Evolutionary conservation across 2,113 vertebrate genomes (phyloP).

Genomic region (Dendropsophus ebraccatus): DNA sequence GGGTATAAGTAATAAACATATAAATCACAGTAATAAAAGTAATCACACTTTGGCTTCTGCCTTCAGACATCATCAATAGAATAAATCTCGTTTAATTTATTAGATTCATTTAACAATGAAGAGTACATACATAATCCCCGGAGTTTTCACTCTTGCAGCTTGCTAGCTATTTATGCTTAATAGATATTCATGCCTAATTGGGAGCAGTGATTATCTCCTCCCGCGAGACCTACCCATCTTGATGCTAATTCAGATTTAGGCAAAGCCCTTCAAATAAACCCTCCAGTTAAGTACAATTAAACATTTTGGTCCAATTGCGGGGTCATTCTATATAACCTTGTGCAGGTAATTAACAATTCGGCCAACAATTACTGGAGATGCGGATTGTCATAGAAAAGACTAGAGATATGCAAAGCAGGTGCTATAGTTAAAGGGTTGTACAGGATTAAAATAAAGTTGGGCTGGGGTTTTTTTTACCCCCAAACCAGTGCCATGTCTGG

Average conservation of each 20-base stretch:
- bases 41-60: conserved; percentile 58
- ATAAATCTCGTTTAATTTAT: conserved; percentile 59
- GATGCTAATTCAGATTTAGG: conserved; percentile 57
- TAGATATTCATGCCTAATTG: conserved; percentile 61
- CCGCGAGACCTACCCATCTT: conserved; percentile 54
- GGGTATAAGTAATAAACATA: conserved; percentile 55
- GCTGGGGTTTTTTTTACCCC: too few species aligned
- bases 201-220: conserved; percentile 59
- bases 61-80: conserved; percentile 60
- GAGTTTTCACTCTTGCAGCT: conserved; percentile 51
- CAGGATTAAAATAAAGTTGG: background rate
- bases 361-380: conserved; percentile 30
- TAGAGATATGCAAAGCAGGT: background rate
- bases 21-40: conserved; percentile 56
- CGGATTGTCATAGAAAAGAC: background rate
- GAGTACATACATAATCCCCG: conserved; percentile 58
- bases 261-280: conserved; percentile 58
- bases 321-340: conserved; percentile 54
- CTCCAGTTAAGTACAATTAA: conserved; percentile 60
- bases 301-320: conserved; percentile 56
- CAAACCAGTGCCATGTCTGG: too few species aligned
- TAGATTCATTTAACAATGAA: conserved; percentile 60
- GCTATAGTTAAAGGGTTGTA: background rate
- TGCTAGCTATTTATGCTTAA: conserved; percentile 56
- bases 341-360: conserved; percentile 43